phyloP scores from a whole-genome alignment of 2,888 invertebrate genomes.

The Rhingia campestris region DNA sequence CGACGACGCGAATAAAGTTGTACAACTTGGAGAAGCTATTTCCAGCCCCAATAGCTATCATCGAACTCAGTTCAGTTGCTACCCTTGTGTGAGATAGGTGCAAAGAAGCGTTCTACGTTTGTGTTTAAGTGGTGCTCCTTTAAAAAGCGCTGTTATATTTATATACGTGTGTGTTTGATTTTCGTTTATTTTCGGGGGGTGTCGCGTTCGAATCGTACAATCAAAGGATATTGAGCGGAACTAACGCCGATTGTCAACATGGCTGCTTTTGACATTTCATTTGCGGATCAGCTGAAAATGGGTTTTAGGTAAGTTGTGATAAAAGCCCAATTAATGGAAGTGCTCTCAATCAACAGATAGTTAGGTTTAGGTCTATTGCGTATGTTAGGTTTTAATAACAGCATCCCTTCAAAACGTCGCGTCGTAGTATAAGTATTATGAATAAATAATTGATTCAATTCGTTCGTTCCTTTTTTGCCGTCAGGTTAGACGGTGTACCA shows the following conservation, averaged over 20 bases:
- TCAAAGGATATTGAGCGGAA: constrained; percentile 1
- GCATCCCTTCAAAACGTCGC: no score
- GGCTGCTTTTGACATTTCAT: constrained; percentile 79
- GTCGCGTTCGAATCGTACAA: not conserved
- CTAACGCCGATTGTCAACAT: constrained; percentile 24
- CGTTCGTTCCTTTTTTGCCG: no score
- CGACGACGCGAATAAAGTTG: constrained; percentile 52
- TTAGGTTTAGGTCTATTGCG: no score
- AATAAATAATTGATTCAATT: no score
- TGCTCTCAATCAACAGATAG: not conserved
- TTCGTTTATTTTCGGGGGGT: not conserved
- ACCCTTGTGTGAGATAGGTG: constrained; percentile 64
- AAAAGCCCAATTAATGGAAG: constrained; percentile 3
- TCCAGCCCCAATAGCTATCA: constrained; percentile 36
- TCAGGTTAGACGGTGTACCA: no score
- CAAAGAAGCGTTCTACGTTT: constrained; percentile 3
- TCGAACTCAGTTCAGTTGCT: constrained; percentile 50
- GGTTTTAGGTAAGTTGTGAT: constrained; percentile 79
- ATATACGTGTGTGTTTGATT: not conserved
- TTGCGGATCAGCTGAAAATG: constrained; percentile 81
- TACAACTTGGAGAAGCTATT: constrained; percentile 40
- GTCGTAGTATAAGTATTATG: no score
- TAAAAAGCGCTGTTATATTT: constrained; percentile 22
- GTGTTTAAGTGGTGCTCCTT: constrained; percentile 13
- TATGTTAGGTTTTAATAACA: no score